Evolutionary conservation across 2,113 vertebrate genomes (phyloP).

Genomic region (Saguinus midas): DNA sequence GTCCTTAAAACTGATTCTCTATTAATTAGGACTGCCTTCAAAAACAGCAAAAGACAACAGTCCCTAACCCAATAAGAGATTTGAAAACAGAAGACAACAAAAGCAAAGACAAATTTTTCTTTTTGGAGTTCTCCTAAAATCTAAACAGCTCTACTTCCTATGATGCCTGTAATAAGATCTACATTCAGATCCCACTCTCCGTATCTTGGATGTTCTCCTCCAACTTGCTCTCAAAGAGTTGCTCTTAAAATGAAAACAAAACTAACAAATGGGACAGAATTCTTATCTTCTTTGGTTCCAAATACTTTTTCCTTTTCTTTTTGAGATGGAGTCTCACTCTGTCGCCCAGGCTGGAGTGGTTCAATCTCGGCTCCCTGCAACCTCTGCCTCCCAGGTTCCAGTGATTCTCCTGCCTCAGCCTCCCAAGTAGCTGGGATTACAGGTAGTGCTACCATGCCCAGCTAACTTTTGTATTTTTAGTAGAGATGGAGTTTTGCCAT

Average conservation of each 20-base stretch:
- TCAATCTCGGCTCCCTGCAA: too few relatives aligned
- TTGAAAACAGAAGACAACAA: background rate
- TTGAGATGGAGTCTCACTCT: too few relatives aligned
- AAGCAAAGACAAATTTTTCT: background rate
- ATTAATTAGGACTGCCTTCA: constrained; percentile 10
- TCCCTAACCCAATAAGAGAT: background rate
- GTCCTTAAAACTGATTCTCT: background rate
- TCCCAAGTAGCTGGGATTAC: too few relatives aligned
- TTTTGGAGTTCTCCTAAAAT: background rate
- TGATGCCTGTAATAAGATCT: background rate
- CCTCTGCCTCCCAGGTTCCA: too few relatives aligned
- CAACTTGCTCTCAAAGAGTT: background rate
- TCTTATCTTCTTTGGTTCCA: background rate
- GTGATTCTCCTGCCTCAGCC: too few relatives aligned
- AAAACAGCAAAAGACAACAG: background rate
- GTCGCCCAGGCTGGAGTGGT: too few relatives aligned
- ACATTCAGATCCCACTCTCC: background rate
- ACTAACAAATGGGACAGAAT: background rate
- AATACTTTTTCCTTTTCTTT: too few relatives aligned
- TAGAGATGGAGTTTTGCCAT: too few relatives aligned
- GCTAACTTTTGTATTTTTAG: too few relatives aligned
- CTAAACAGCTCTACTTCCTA: background rate
- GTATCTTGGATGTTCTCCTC: background rate
- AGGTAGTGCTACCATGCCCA: too few relatives aligned
- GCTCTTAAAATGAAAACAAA: background rate